A percentile compares a stretch with the other conserved stretches of the same genome.
Conservation (phyloP, 2,888 invertebrate species). For the Chloroclystis v-ata region DNA sequence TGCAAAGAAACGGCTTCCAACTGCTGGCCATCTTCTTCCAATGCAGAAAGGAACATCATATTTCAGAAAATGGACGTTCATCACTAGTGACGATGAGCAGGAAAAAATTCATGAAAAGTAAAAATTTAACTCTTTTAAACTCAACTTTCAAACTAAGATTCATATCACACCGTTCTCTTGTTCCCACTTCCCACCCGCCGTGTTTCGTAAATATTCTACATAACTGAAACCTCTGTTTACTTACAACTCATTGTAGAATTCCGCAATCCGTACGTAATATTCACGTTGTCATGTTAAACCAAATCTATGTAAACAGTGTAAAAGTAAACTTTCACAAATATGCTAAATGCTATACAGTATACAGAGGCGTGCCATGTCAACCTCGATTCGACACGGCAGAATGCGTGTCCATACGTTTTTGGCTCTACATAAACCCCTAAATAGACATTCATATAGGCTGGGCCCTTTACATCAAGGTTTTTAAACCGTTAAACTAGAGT, state of each 20-base stretch:
- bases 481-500: neutral
- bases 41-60: no score
- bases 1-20: no score
- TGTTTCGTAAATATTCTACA: no score
- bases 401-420: neutral
- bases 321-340: neutral
- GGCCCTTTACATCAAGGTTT: neutral
- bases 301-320: neutral
- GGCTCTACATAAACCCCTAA: neutral
- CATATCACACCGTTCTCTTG: no score
- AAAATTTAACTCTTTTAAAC: no score
- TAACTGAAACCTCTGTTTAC: no score
- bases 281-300: neutral
- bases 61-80: no score
- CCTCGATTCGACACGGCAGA: slow-evolving; percentile 1
- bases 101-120: no score
- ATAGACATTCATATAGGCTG: neutral
- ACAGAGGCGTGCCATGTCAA: neutral
- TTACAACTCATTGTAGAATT: neutral
- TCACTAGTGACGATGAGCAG: no score
- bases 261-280: neutral
- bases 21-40: no score
- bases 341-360: neutral
- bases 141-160: no score
- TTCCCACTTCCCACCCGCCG: no score